Evolutionary conservation across 2,113 vertebrate species (phyloP).

Genomic region (Pluvianellus socialis): DNA sequence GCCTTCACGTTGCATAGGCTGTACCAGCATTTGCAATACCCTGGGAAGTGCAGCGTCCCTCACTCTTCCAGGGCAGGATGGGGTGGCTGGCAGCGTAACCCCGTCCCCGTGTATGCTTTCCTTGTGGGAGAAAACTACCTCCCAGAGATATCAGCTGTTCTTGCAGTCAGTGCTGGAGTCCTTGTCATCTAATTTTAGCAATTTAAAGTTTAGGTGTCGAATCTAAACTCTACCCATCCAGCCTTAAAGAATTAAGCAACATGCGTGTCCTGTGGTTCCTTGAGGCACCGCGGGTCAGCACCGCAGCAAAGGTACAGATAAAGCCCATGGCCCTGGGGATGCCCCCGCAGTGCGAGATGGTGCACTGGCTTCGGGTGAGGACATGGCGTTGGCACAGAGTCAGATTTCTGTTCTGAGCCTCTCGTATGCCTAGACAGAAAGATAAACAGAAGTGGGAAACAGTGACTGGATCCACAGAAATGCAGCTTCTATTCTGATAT

Average conservation of each 20-base stretch:
- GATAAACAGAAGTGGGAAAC: slow-evolving; percentile 1
- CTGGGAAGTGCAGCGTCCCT: neutral
- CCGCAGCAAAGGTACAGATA: neutral
- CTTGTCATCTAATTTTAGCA: neutral
- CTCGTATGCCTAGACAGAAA: neutral
- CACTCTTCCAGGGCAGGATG: neutral
- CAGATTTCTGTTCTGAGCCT: neutral
- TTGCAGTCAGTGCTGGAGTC: neutral
- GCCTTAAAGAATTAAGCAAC: neutral
- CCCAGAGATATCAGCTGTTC: neutral
- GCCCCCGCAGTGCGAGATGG: neutral
- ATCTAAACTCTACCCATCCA: neutral
- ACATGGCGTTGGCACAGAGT: neutral
- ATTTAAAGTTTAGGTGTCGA: neutral
- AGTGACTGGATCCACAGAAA: neutral
- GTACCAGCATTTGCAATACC: neutral
- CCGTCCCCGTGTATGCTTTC: neutral
- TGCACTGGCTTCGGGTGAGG: neutral
- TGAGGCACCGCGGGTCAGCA: neutral
- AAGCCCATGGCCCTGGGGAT: neutral
- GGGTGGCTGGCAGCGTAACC: neutral
- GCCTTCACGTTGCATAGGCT: neutral
- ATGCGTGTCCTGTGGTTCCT: neutral
- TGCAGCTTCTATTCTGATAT: neutral
- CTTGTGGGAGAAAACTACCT: neutral